Conservation (phyloP, 2,888 invertebrate genomes). For the Lamellibrachia columna region DNA sequence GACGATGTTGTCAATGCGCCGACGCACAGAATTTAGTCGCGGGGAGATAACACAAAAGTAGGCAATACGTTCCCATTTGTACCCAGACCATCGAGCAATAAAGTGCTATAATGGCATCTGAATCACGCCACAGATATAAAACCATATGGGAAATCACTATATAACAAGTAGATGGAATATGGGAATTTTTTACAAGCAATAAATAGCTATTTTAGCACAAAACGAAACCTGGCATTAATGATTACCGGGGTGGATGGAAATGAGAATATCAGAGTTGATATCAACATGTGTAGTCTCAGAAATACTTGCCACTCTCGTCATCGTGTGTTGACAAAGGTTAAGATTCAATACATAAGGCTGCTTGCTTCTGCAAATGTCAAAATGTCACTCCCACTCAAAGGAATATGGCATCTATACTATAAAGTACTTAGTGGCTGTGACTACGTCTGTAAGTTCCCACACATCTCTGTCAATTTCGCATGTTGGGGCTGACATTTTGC, state of each 20-base stretch:
- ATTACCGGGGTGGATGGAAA: neutral
- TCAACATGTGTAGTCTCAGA: neutral
- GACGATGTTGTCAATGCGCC: neutral
- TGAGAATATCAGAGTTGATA: neutral
- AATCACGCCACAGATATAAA: neutral
- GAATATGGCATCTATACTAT: no score
- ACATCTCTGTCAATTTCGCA: no score
- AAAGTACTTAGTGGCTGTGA: no score
- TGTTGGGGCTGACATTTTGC: no score
- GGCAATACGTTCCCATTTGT: slow-evolving; percentile 2
- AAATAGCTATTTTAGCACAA: neutral
- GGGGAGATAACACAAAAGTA: neutral
- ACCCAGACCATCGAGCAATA: neutral
- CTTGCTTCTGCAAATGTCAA: no score
- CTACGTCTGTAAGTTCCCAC: no score
- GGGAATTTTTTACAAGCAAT: neutral
- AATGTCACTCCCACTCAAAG: no score
- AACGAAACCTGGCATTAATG: neutral
- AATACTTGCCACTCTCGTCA: neutral
- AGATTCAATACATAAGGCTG: no score
- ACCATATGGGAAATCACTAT: neutral
- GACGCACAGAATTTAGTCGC: neutral
- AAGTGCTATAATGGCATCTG: neutral
- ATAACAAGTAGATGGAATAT: neutral
- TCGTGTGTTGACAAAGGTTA: no score